These are phyloP conservation scores for Aricia artaxerxes DNA, from an alignment of 2,888 invertebrate genomes.

Conservation along the genomic window DNA sequence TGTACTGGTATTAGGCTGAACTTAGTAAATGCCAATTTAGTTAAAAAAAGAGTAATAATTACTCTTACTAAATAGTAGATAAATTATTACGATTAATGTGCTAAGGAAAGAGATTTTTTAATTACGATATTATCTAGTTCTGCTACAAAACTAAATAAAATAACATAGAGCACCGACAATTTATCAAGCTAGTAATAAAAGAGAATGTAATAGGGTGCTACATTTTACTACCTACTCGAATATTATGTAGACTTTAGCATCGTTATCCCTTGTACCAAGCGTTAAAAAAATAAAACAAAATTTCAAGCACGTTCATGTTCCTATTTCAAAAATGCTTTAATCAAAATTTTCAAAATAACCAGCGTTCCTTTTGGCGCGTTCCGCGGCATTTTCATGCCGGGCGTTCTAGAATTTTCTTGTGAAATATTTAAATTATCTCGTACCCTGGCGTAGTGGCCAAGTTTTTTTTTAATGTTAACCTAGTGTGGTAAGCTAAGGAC, in stretches of 20 bases:
- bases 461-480: slow-evolving; percentile 21
- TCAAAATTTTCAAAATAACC: slow-evolving; percentile 32
- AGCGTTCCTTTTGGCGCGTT: slow-evolving; percentile 10
- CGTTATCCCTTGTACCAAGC: not conserved
- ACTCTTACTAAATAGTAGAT: too few relatives aligned
- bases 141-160: not conserved
- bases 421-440: slow-evolving; percentile 33
- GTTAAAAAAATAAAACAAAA: not conserved
- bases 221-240: too few relatives aligned
- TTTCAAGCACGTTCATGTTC: not conserved
- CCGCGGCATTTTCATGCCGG: slow-evolving; percentile 29
- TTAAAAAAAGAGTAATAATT: too few relatives aligned
- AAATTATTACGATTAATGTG: too few relatives aligned
- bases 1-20: too few relatives aligned
- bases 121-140: too few relatives aligned
- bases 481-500: not conserved
- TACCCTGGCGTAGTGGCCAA: slow-evolving; percentile 17
- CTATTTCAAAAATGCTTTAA: slow-evolving; percentile 27
- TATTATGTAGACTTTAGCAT: not conserved
- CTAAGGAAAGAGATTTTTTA: too few relatives aligned
- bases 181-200: not conserved
- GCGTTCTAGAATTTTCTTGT: slow-evolving; percentile 28
- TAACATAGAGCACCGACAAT: not conserved
- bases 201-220: not conserved
- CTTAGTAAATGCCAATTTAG: too few relatives aligned